phyloP scores from a whole-genome alignment of 2,797 vertebrate species.

The Chelon auratus region DNA sequence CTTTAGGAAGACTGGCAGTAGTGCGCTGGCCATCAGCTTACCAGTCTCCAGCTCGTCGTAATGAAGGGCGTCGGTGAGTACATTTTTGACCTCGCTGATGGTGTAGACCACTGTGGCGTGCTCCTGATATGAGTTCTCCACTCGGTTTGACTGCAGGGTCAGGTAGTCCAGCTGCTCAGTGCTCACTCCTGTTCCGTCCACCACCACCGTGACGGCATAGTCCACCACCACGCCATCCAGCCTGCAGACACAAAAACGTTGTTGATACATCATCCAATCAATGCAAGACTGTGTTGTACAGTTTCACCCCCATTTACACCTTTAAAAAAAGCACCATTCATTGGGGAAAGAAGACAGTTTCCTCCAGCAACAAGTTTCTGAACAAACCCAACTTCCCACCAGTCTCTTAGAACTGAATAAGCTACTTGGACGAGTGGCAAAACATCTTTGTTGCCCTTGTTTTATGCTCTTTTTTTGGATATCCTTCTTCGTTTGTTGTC shows the following conservation, averaged over 20 bases:
- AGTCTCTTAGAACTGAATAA: too few species aligned
- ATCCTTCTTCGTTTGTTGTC: too few species aligned
- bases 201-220: constrained; percentile 89
- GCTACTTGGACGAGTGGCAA: too few species aligned
- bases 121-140: constrained; percentile 89
- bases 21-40: constrained; percentile 38
- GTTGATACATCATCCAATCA: not conserved
- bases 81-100: constrained; percentile 84
- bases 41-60: constrained; percentile 80
- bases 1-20: constrained; percentile 1
- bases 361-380: too few species aligned
- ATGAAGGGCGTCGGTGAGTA: constrained; percentile 84
- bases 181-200: constrained; percentile 84
- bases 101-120: constrained; percentile 86
- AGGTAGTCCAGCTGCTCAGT: constrained; percentile 90
- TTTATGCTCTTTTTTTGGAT: too few species aligned
- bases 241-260: constrained; percentile 53
- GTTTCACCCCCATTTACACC: too few species aligned
- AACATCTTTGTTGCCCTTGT: too few species aligned
- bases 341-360: too few species aligned
- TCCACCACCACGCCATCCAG: constrained; percentile 85
- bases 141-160: constrained; percentile 92
- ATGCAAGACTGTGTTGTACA: not conserved
- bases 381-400: too few species aligned
- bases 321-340: too few species aligned